Conservation (phyloP, 2,888 invertebrate species). For the Calephelis perditalis region DNA sequence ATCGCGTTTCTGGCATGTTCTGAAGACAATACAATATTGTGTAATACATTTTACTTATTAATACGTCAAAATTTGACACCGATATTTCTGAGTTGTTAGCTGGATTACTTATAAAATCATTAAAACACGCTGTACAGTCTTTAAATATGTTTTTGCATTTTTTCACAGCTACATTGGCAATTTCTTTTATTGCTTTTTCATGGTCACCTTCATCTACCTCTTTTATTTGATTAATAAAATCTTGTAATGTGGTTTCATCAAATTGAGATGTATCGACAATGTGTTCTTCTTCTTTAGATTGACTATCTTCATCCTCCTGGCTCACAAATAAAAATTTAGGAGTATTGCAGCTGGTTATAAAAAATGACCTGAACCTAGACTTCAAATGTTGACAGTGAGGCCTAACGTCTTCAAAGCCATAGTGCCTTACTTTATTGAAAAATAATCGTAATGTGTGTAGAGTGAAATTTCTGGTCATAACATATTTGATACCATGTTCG, state of each 20-base stretch:
- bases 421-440: neutral
- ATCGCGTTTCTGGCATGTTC: constrained; percentile 2
- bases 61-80: neutral
- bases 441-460: neutral
- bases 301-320: neutral
- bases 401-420: neutral
- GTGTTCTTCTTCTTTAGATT: neutral
- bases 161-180: neutral
- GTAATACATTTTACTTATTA: neutral
- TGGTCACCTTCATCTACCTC: neutral
- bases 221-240: neutral
- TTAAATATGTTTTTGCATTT: neutral
- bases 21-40: neutral
- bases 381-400: neutral
- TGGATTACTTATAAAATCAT: neutral
- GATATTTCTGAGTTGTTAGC: neutral
- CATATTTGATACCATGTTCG: neutral
- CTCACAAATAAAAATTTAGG: neutral
- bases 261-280: neutral
- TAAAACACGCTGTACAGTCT: neutral
- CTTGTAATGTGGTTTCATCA: neutral
- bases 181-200: neutral
- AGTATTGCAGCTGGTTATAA: neutral
- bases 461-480: neutral
- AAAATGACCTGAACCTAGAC: neutral